Percentiles rank a stretch among this genome's conserved stretches.
phyloP scores from a whole-genome alignment of 1,140 invertebrate genomes.

The Halesus radiatus region DNA sequence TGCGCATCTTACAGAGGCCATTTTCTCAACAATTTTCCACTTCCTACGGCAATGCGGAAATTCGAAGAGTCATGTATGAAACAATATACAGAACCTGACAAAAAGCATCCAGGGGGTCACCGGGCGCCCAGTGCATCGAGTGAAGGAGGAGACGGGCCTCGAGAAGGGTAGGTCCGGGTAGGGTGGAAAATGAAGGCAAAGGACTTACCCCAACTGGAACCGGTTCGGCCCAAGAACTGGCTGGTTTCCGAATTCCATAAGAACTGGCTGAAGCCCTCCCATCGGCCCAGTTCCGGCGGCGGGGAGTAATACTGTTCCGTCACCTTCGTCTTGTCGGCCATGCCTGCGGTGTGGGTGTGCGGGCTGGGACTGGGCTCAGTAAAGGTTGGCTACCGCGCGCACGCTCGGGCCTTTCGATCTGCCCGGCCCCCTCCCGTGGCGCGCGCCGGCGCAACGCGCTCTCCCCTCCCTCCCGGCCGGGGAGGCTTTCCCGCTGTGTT shows the following conservation, averaged over 20 bases:
- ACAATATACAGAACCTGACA: background rate
- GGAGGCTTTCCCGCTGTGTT: constrained; percentile 1
- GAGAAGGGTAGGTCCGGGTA: constrained; percentile 35
- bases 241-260: constrained; percentile 90
- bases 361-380: constrained; percentile 43
- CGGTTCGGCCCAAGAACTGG: constrained; percentile 89
- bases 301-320: constrained; percentile 82
- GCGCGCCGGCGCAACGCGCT: constrained; percentile 29
- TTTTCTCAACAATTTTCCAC: constrained; percentile 54
- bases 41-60: constrained; percentile 54
- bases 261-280: constrained; percentile 88
- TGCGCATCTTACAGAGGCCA: constrained; percentile 46
- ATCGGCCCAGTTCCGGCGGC: constrained; percentile 85
- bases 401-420: constrained; percentile 64
- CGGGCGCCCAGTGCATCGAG: background rate
- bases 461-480: constrained; percentile 50
- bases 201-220: constrained; percentile 90
- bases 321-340: constrained; percentile 85
- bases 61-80: constrained; percentile 41
- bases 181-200: constrained; percentile 41
- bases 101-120: background rate
- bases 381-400: constrained; percentile 61
- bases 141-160: constrained; percentile 1
- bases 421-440: constrained; percentile 49
- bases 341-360: constrained; percentile 64